These are phyloP conservation scores for Dicerorhinus sumatrensis DNA, from an alignment of 2,113 vertebrate genomes.

Conservation along the genomic window DNA sequence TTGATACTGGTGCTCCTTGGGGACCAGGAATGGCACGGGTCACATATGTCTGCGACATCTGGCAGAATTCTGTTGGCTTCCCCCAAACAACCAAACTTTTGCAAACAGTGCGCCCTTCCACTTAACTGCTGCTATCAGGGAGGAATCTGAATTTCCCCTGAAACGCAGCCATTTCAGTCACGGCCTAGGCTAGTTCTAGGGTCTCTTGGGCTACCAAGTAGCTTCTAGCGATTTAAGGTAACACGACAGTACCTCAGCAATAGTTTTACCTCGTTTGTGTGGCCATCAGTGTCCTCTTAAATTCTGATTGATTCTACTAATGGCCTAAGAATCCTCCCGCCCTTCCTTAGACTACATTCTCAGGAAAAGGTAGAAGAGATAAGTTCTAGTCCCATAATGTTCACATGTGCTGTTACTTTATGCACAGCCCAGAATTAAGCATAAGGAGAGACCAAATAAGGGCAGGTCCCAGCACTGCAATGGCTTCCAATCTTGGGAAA, in stretches of 20 bases:
- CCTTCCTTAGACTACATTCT: background rate
- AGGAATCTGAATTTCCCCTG: background rate
- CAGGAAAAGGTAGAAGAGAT: background rate
- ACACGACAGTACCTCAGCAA: background rate
- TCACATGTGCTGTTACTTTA: background rate
- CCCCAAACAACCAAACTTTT: background rate
- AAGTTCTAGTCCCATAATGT: background rate
- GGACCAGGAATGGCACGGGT: background rate
- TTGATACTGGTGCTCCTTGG: background rate
- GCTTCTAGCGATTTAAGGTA: background rate
- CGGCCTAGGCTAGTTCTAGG: background rate
- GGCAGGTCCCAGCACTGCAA: background rate
- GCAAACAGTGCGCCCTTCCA: background rate
- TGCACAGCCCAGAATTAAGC: background rate
- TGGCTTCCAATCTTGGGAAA: background rate
- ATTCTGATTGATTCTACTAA: background rate
- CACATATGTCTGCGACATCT: background rate
- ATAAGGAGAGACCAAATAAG: background rate
- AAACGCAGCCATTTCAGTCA: background rate
- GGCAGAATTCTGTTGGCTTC: background rate
- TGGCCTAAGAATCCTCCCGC: background rate
- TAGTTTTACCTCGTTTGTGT: background rate
- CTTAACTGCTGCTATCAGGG: background rate
- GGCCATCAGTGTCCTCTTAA: background rate
- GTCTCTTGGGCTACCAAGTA: background rate